Evolutionary conservation across 2,113 vertebrate genomes (phyloP).

Genomic region (Spermophilus dauricus): DNA sequence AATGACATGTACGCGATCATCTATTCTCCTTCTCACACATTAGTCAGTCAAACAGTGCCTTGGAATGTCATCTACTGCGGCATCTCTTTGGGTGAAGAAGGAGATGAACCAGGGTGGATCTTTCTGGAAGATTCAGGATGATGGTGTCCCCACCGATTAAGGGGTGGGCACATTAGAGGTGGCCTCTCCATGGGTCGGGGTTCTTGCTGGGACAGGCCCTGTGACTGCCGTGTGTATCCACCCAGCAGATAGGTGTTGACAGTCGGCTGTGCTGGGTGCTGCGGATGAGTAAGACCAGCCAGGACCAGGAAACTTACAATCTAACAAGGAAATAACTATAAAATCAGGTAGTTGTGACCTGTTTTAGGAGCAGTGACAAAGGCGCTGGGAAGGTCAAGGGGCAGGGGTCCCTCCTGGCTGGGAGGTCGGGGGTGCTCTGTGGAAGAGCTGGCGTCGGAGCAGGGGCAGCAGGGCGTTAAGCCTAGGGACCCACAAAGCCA

Average conservation of each 20-base stretch:
- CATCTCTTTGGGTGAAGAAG: neutral
- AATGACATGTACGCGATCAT: neutral
- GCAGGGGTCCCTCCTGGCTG: neutral
- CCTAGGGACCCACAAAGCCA: fast-evolving
- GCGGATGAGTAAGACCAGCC: neutral
- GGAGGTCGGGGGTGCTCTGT: neutral
- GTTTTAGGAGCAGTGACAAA: neutral
- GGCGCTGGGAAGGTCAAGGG: neutral
- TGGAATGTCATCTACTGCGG: neutral
- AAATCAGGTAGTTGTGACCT: neutral
- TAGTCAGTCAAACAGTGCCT: neutral
- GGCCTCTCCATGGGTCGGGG: neutral
- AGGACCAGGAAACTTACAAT: neutral
- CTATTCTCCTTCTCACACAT: neutral
- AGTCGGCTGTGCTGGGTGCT: neutral
- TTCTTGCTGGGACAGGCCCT: neutral
- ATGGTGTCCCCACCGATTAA: no score
- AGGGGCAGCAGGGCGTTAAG: fast-evolving
- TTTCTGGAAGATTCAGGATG: neutral
- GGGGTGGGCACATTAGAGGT: no score
- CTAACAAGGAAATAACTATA: neutral
- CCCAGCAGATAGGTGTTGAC: neutral
- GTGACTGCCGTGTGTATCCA: neutral
- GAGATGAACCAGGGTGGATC: neutral
- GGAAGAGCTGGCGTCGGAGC: neutral